Evolutionary conservation across 2,113 vertebrate genomes (phyloP).

Genomic region (Cacatua alba): DNA sequence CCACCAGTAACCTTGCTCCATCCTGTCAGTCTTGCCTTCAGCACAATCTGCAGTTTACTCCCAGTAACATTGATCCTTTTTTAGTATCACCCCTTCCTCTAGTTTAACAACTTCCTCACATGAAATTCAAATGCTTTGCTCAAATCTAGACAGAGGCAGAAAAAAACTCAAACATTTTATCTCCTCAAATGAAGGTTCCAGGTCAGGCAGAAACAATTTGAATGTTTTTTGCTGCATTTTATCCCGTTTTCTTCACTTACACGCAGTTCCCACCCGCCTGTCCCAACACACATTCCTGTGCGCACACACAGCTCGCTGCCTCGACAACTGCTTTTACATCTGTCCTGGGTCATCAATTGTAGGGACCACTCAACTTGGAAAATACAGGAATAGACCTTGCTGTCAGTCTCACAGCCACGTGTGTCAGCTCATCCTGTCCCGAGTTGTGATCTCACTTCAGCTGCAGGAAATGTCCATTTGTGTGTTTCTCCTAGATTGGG

Average conservation of each 20-base stretch:
- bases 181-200: neutral
- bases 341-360: neutral
- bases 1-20: neutral
- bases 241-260: neutral
- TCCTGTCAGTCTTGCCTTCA: neutral
- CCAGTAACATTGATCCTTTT: neutral
- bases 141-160: neutral
- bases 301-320: neutral
- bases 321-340: neutral
- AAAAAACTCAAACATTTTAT: neutral
- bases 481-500: neutral
- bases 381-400: neutral
- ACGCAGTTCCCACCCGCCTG: neutral
- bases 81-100: neutral
- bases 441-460: neutral
- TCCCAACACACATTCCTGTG: neutral
- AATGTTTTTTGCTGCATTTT: neutral
- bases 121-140: neutral
- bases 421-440: neutral
- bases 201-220: neutral
- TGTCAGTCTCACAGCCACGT: fast-evolving
- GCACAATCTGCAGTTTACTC: neutral
- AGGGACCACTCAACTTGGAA: neutral
- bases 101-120: neutral
- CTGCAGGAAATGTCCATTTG: neutral